Percentiles rank a stretch among this genome's conserved stretches.
Evolutionary conservation across 2,113 vertebrate species (phyloP).

Genomic region (Microcebus jonahi): DNA sequence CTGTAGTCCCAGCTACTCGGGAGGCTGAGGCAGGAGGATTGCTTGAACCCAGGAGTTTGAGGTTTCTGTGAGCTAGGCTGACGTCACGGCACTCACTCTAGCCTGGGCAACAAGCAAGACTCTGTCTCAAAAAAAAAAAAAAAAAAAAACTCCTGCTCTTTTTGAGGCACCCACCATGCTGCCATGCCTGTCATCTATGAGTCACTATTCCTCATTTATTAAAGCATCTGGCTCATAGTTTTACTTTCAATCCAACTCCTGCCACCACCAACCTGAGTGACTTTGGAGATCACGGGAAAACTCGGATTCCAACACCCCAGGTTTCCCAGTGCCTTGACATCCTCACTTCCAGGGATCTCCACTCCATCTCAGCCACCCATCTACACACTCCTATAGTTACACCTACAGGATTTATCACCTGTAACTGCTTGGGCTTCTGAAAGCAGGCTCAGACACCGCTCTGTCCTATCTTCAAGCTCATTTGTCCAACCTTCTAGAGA

Average conservation of each 20-base stretch:
- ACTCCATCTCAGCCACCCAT: background rate
- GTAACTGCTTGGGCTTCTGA: background rate
- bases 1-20: too few relatives aligned
- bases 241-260: background rate
- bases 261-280: constrained; percentile 11
- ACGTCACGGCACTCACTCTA: too few relatives aligned
- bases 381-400: background rate
- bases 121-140: too few relatives aligned
- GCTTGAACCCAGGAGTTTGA: too few relatives aligned
- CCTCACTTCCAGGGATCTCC: background rate
- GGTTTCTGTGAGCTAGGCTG: too few relatives aligned
- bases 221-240: background rate
- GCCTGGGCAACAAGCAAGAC: too few relatives aligned
- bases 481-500: constrained; percentile 1
- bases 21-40: too few relatives aligned
- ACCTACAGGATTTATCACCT: background rate
- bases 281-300: background rate
- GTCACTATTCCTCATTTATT: constrained; percentile 22
- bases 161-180: background rate
- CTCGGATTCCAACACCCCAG: background rate
- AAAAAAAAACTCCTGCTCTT: background rate
- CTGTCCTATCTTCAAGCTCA: background rate
- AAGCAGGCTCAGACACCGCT: constrained; percentile 13
- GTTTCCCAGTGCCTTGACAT: constrained; percentile 21
- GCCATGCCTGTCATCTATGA: background rate